Conservation (phyloP, 1,140 invertebrate species). For the Drosophila nasuta region DNA sequence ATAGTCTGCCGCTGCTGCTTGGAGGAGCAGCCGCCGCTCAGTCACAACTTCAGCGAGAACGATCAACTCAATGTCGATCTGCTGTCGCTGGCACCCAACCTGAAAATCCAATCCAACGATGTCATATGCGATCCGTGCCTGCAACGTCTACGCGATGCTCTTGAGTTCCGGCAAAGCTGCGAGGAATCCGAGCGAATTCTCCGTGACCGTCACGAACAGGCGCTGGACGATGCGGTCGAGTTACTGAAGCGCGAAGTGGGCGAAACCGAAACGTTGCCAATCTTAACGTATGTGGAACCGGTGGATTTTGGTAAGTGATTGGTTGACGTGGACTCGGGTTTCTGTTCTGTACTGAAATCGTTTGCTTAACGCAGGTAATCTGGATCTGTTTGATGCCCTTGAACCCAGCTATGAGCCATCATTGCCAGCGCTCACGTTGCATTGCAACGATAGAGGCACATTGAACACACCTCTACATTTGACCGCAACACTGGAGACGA, state of each 20-base stretch:
- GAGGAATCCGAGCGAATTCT: conserved; percentile 66
- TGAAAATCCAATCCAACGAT: conserved; percentile 58
- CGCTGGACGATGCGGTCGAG: conserved; percentile 68
- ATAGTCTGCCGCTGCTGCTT: conserved; percentile 75
- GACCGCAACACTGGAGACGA: conserved; percentile 20
- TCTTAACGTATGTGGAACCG: conserved; percentile 47
- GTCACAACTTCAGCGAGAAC: conserved; percentile 61
- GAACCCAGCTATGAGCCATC: not conserved
- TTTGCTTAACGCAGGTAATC: conserved; percentile 1
- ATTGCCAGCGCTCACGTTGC: not conserved
- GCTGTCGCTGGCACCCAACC: conserved; percentile 47
- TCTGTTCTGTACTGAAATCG: too few species aligned
- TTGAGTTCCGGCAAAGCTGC: conserved; percentile 67
- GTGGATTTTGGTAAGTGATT: conserved; percentile 63
- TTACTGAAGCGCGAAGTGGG: conserved; percentile 71
- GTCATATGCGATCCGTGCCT: conserved; percentile 72
- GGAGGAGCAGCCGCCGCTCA: conserved; percentile 61
- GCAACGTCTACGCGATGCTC: conserved; percentile 57
- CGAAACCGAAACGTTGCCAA: conserved; percentile 14
- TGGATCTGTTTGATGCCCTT: conserved; percentile 35
- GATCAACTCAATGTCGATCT: conserved; percentile 52
- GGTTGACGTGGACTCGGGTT: too few species aligned
- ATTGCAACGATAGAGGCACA: conserved; percentile 44
- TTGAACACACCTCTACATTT: conserved; percentile 60
- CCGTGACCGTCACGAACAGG: conserved; percentile 63